Evolutionary conservation across 2,888 invertebrate species (phyloP).

Genomic region (Smittia aterrima): DNA sequence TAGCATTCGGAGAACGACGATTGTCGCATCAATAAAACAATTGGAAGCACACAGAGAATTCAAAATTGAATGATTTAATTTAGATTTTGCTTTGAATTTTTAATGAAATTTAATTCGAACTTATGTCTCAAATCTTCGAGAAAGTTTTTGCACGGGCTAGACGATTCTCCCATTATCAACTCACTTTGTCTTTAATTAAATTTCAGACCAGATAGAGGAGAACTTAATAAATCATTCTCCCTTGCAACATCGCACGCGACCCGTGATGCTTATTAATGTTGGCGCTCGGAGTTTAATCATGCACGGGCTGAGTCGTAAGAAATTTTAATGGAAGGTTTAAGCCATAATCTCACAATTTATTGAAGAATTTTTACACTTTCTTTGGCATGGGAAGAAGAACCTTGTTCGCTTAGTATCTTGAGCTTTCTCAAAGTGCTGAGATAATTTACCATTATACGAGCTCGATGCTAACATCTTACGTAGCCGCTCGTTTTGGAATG

Average conservation of each 20-base stretch:
- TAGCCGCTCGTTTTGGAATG: constrained; percentile 17
- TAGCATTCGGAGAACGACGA: background rate
- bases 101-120: constrained; percentile 9
- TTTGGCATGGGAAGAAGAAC: background rate
- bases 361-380: constrained; percentile 21
- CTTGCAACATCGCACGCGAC: background rate
- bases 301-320: constrained; percentile 5
- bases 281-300: constrained; percentile 21
- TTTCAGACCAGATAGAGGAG: constrained; percentile 30
- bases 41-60: background rate
- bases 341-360: constrained; percentile 23
- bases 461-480: background rate
- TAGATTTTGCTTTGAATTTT: background rate
- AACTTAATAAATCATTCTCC: constrained; percentile 32
- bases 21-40: constrained; percentile 15
- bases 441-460: constrained; percentile 13
- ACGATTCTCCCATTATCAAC: background rate
- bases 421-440: background rate
- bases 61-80: background rate
- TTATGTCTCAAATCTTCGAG: background rate
- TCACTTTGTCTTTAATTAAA: constrained; percentile 27
- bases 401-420: background rate
- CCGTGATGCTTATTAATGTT: constrained; percentile 9
- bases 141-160: background rate
- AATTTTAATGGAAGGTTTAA: constrained; percentile 15